Base-by-base conservation (phyloP, 2,888 invertebrate genomes). In the Rhaphigaster nebulosa region DNA sequence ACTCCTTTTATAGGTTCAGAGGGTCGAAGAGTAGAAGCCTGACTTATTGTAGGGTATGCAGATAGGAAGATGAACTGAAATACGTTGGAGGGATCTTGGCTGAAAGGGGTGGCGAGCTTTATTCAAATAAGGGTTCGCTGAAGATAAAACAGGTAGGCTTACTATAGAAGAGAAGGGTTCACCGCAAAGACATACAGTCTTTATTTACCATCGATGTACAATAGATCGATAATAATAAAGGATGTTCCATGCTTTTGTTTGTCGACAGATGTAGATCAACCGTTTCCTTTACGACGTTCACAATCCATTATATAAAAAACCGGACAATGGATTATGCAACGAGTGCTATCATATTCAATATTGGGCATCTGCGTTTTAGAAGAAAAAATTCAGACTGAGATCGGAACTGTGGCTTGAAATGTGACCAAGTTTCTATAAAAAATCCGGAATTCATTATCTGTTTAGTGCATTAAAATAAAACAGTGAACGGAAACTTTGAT, bases 181-280 rank as follows among this genome's bases (percentile, higher is more conserved):
- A 38, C 91, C 88, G 88, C 89, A 89, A 90, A 91, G 91, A 91
- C 87, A 91, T 91, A 50, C 90, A 91, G 45, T 91, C 84, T 90
- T 91, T 91, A 91, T 91, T 91, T 91, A 90, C 60, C 91, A 90
- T 90, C 52, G 91, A 52, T 70, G 91, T 89, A 91, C 90, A 91
- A 91, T 91, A 91, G 91, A 91, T 91, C 91, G 65, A 91, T 91
- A 91, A 90, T 91, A 90, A 89, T 90, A 91, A 87, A 80, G 91
- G 90, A 89, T 89, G 76, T 60, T 76, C 89, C 76, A 45, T 34
- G 50, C 60, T 70, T 89, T 89, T 89, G 89, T 89, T 34, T 60
- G 60, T 76, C 41, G 89, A 50, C 89, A 89, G 89, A 89, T 89
- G 89, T 89, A 89, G 89, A 89, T 89, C 89, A 89, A 34, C 65